Evolutionary conservation across 1,140 invertebrate genomes (phyloP).

Genomic region (Lucilia cuprina): DNA sequence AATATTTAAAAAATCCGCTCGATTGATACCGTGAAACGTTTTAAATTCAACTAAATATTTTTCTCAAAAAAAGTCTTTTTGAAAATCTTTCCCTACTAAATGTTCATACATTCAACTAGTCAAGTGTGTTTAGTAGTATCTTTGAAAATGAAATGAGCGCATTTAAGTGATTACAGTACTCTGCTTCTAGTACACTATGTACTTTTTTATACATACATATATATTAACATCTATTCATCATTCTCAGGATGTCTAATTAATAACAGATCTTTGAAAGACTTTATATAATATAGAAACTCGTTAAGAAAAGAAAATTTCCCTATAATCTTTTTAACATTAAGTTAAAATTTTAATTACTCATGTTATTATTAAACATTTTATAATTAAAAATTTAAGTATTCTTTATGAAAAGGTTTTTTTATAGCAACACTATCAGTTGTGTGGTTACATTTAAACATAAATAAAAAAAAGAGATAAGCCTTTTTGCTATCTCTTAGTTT

Average conservation of each 20-base stretch:
- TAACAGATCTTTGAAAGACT: neutral
- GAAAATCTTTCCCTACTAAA: constrained; percentile 16
- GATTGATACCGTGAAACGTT: constrained; percentile 18
- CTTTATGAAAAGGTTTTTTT: no score
- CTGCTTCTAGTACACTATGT: neutral
- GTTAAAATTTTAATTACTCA: no score
- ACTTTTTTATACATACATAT: constrained; percentile 23
- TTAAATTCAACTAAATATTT: constrained; percentile 11
- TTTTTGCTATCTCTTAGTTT: neutral
- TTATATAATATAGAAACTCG: neutral
- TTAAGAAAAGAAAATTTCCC: no score
- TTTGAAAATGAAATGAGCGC: neutral
- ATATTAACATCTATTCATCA: constrained; percentile 28
- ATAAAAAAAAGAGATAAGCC: neutral
- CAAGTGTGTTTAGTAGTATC: neutral
- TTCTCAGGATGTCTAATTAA: constrained; percentile 7
- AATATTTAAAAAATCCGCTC: constrained; percentile 11
- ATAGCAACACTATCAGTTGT: neutral
- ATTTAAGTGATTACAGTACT: constrained; percentile 5
- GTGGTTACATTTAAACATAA: neutral
- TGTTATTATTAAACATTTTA: no score
- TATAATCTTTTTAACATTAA: neutral
- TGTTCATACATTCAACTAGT: no score
- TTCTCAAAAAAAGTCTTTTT: constrained; percentile 23
- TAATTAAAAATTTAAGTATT: no score